Conservation (phyloP, 2,113 vertebrate species). For the Anguilla japonica region DNA sequence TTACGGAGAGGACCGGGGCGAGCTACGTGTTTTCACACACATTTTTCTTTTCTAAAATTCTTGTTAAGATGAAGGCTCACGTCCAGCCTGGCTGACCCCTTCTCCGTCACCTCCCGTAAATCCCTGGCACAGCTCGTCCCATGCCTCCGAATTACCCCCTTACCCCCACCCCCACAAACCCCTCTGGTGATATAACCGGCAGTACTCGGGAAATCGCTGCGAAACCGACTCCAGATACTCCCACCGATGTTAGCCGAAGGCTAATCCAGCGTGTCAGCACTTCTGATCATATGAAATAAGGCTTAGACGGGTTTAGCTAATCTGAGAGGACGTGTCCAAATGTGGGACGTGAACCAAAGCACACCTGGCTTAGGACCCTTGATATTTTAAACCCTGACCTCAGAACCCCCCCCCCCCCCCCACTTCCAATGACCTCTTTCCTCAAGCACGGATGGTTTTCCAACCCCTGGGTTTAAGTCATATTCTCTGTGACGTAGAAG, state of each 20-base stretch:
- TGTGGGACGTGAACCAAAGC: neutral
- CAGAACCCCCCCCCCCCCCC: neutral
- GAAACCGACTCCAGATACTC: neutral
- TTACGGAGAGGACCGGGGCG: neutral
- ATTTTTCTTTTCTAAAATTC: neutral
- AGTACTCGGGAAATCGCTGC: neutral
- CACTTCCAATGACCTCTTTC: neutral
- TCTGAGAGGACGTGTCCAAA: neutral
- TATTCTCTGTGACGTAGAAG: constrained; percentile 15
- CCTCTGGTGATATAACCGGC: neutral
- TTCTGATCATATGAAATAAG: neutral
- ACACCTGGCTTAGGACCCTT: neutral
- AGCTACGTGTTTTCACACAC: neutral
- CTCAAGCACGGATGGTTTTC: neutral
- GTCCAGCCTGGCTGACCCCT: neutral
- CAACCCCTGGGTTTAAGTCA: constrained; percentile 15
- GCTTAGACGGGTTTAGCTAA: neutral
- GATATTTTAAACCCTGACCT: neutral
- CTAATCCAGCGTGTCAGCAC: neutral
- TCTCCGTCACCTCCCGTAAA: neutral
- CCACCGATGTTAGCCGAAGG: neutral
- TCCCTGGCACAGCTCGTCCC: neutral
- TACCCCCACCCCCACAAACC: too few relatives aligned
- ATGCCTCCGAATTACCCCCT: neutral
- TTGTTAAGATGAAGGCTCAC: neutral